Base-by-base conservation (phyloP, 2,888 invertebrate genomes). In the Theristus sp. region DNA sequence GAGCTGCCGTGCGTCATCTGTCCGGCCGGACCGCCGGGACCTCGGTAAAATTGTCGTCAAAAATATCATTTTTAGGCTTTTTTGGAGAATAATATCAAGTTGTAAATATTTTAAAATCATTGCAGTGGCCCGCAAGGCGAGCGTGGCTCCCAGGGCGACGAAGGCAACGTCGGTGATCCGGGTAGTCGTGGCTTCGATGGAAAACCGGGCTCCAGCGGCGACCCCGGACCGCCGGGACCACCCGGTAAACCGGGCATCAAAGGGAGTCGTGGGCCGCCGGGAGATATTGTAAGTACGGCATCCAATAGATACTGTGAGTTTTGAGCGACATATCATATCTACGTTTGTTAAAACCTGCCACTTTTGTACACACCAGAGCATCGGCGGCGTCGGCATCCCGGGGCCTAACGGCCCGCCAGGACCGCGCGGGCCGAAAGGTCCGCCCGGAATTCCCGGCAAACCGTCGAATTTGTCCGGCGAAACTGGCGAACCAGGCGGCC, bases 1-100 rank as follows among this genome's bases (percentile, higher is more conserved):
- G 72, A 72, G 30, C 64, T 72, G 31, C 70, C 71, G 6, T 72
- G 72, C 59, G 67, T 69, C 6, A 69, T 72, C 52, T 72, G 72
- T 54, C 71, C 71, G 26, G 71, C 66, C 29, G 72, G 72, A 54
- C 72, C 72, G n/a, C 70, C 70, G 25, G 71, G 71, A 47, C 68
- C 67, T 56, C 61, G 67, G 67, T 66, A 17, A n/a, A n/a, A n/a
- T n/a, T n/a, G n/a, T n/a, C n/a, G n/a, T n/a, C n/a, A n/a, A n/a
- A n/a, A n/a, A n/a, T n/a, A n/a, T n/a, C n/a, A n/a, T n/a, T n/a
- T n/a, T n/a, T n/a, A n/a, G n/a, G 6, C 30, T 26, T 55, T 28
- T 55, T 27, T 25, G 10, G 3, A 38, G 17, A 38, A 38, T 13
- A 38, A 38, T 17, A 38, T 17, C 10, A 38, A 38, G 38, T 17